phyloP scores from a whole-genome alignment of 2,888 invertebrate genomes.

The Julus scandinavius region DNA sequence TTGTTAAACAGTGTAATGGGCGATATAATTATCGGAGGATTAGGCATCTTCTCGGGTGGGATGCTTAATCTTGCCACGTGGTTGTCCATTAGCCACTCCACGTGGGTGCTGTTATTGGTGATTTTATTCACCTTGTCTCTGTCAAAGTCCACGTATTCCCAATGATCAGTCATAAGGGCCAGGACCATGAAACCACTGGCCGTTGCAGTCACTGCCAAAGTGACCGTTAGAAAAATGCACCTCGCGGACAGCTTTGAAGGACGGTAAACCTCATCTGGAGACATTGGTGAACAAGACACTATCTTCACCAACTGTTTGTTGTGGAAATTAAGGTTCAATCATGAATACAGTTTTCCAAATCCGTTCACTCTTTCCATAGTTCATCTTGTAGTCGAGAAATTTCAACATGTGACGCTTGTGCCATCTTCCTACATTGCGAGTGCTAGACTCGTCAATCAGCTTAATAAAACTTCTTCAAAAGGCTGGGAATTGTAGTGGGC shows the following conservation, averaged over 20 bases:
- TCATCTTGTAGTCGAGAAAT: background rate
- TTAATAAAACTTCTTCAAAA: background rate
- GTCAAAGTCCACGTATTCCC: conserved; percentile 89
- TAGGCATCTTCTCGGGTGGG: conserved; percentile 63
- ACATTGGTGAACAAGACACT: background rate
- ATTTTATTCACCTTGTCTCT: conserved; percentile 68
- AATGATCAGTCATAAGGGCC: conserved; percentile 89
- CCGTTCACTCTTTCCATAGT: background rate
- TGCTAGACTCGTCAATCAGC: background rate
- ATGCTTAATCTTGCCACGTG: conserved; percentile 69
- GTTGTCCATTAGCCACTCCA: conserved; percentile 81
- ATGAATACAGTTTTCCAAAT: background rate
- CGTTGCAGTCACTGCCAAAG: conserved; percentile 70
- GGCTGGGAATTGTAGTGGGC: too few species aligned
- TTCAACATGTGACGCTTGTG: background rate
- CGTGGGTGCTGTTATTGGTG: conserved; percentile 58
- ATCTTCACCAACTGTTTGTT: too few species aligned
- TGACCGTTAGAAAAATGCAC: conserved; percentile 70
- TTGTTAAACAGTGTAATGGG: conserved; percentile 5
- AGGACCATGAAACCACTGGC: conserved; percentile 65
- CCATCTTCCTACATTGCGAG: background rate
- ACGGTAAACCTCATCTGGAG: conserved; percentile 36
- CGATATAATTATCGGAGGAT: background rate
- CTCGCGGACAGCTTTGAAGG: conserved; percentile 24
- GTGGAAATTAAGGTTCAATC: background rate